Conservation (phyloP, 2,888 invertebrate genomes). For the Tachina fera region DNA sequence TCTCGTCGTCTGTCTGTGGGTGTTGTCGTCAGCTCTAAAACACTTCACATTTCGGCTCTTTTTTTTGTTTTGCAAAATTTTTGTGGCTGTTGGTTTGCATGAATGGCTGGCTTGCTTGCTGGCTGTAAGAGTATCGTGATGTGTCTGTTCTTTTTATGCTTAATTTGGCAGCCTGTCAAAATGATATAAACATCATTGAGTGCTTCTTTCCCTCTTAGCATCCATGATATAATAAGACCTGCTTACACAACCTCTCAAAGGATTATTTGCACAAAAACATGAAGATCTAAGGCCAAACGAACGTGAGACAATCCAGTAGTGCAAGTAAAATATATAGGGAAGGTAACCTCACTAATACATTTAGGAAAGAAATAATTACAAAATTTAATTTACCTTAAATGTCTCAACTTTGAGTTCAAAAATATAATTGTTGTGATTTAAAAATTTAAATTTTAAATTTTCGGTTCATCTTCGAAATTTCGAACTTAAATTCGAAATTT, state of each 20-base stretch:
- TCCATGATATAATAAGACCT: constrained; percentile 58
- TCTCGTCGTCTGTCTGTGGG: constrained; percentile 67
- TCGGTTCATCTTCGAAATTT: not conserved
- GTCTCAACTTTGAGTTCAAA: not conserved
- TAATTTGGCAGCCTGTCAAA: constrained; percentile 71
- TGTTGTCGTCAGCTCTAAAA: constrained; percentile 69
- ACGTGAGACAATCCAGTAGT: not conserved
- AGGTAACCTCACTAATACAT: not conserved
- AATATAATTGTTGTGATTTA: too few species aligned
- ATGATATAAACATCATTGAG: constrained; percentile 64
- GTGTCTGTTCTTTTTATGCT: constrained; percentile 66
- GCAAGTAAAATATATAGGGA: constrained; percentile 4
- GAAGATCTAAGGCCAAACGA: not conserved
- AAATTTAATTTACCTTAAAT: not conserved
- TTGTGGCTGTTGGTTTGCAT: constrained; percentile 26
- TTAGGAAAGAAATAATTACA: too few species aligned
- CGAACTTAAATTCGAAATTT: not conserved
- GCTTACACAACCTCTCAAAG: constrained; percentile 46
- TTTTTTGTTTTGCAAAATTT: constrained; percentile 22
- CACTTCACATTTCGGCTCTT: constrained; percentile 50
- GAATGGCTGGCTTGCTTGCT: constrained; percentile 38
- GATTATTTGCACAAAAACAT: constrained; percentile 50
- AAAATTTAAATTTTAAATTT: too few species aligned
- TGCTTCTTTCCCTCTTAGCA: constrained; percentile 27
- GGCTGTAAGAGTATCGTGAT: constrained; percentile 44